Evolutionary conservation across 2,113 vertebrate species (phyloP).

Genomic region (Tragelaphus imberbis): DNA sequence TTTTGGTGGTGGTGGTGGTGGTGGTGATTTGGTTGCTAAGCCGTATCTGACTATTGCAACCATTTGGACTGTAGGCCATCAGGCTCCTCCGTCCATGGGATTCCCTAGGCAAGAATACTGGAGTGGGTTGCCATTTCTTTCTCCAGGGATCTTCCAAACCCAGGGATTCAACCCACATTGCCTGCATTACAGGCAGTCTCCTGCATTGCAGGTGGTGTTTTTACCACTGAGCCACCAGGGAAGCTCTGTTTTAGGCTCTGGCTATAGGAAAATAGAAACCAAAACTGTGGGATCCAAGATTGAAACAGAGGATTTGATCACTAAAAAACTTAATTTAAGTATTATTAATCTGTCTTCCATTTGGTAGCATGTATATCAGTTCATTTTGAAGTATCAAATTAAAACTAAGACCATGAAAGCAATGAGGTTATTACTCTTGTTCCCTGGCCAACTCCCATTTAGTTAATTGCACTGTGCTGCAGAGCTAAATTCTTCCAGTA

Average conservation of each 20-base stretch:
- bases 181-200: not conserved
- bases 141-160: not conserved
- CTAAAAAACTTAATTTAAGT: conserved; percentile 8
- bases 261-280: not conserved
- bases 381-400: conserved; percentile 42
- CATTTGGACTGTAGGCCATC: not conserved
- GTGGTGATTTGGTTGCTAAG: not conserved
- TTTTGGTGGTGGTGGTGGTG: not conserved
- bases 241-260: not conserved
- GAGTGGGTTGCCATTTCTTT: not conserved
- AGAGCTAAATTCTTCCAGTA: conserved; percentile 38
- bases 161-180: not conserved
- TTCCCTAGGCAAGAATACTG: not conserved
- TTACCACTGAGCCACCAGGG: not conserved
- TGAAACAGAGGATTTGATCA: not conserved
- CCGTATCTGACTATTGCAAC: not conserved
- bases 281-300: not conserved
- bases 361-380: conserved; percentile 18
- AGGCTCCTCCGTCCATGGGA: not conserved
- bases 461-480: conserved; percentile 36
- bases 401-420: conserved; percentile 34
- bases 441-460: conserved; percentile 25
- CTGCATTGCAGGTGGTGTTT: not conserved
- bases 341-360: conserved; percentile 5
- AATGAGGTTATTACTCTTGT: conserved; percentile 38